Conservation (phyloP, 1,140 invertebrate species). For the Drosophila nigrodunni region DNA sequence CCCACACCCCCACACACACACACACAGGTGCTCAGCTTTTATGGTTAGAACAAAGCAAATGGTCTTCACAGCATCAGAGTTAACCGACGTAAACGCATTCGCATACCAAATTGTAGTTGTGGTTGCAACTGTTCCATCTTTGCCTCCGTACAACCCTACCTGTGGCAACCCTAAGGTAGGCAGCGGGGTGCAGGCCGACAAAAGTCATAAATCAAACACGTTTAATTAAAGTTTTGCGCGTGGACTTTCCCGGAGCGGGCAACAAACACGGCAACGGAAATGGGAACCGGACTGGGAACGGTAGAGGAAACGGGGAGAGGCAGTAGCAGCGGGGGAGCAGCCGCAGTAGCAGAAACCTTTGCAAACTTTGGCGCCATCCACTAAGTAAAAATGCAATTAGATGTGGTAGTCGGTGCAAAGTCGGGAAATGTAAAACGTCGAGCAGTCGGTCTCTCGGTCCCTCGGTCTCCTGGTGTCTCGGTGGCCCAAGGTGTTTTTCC, state of each 20-base stretch:
- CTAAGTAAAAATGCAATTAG: conserved; percentile 83
- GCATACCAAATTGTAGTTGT: conserved; percentile 59
- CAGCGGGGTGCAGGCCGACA: conserved; percentile 22
- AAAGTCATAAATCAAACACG: conserved; percentile 80
- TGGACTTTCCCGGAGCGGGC: background rate
- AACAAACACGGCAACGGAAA: too few relatives aligned
- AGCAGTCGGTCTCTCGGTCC: background rate
- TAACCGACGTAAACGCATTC: conserved; percentile 68
- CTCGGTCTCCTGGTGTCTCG: background rate
- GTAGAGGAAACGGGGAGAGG: background rate
- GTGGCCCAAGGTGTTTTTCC: background rate
- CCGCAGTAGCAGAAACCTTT: conserved; percentile 14
- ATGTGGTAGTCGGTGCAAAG: conserved; percentile 45
- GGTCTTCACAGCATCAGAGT: conserved; percentile 9
- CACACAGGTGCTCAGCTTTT: conserved; percentile 56
- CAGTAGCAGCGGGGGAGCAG: background rate
- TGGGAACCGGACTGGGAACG: background rate
- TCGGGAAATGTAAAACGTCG: conserved; percentile 53
- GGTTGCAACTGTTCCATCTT: conserved; percentile 56
- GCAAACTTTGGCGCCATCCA: conserved; percentile 58
- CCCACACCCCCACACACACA: conserved; percentile 13
- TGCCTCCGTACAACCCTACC: background rate
- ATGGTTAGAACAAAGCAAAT: conserved; percentile 21
- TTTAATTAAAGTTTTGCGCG: conserved; percentile 79
- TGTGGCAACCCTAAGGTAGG: background rate